Percentiles rank a stretch among this genome's conserved stretches.
Evolutionary conservation across 2,888 invertebrate genomes (phyloP).

Genomic region (Lepidochitona cinerea): DNA sequence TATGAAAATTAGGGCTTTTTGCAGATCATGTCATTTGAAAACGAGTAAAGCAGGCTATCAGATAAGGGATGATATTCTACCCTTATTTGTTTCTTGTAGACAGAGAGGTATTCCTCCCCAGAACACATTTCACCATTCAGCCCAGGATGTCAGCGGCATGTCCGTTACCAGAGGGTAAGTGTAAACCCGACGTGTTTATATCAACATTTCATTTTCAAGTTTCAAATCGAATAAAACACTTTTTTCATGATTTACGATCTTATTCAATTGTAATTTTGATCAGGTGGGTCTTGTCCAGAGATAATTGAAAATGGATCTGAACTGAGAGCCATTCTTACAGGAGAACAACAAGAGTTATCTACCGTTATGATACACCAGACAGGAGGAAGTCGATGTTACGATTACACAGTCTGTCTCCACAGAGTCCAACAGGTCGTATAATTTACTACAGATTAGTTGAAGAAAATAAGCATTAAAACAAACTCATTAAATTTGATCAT

Average conservation of each 20-base stretch:
- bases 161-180: neutral
- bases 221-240: no score
- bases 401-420: neutral
- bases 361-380: slow-evolving; percentile 4
- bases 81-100: neutral
- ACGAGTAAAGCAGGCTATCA: no score
- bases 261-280: neutral
- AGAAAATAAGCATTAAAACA: no score
- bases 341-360: neutral
- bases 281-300: neutral
- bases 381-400: neutral
- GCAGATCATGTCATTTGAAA: no score
- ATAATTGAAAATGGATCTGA: neutral
- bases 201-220: no score
- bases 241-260: no score
- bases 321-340: neutral
- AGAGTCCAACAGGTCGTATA: no score
- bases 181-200: neutral
- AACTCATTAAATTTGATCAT: no score
- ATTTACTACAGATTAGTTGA: no score
- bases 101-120: neutral
- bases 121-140: neutral
- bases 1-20: no score
- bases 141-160: neutral
- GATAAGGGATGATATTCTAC: no score